Evolutionary conservation across 2,113 vertebrate genomes (phyloP).

Genomic region (Eulemur rufifrons): DNA sequence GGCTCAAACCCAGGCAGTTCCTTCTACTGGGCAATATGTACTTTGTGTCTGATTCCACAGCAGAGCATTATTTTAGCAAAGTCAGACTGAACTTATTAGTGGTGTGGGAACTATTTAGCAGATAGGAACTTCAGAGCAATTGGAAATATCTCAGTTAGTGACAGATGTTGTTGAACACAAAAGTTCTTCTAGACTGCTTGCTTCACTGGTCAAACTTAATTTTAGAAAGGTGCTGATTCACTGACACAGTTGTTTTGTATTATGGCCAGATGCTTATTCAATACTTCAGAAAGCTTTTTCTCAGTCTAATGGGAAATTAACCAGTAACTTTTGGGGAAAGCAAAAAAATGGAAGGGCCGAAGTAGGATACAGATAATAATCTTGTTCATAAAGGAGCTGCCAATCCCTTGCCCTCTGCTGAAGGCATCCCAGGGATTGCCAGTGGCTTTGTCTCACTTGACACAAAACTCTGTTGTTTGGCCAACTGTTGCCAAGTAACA

Average conservation of each 20-base stretch:
- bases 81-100: slow-evolving; percentile 47
- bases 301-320: slow-evolving; percentile 51
- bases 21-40: neutral
- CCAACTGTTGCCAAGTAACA: slow-evolving; percentile 75
- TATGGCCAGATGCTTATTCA: slow-evolving; percentile 54
- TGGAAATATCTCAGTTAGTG: slow-evolving; percentile 43
- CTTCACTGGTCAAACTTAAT: slow-evolving; percentile 57
- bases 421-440: slow-evolving; percentile 40
- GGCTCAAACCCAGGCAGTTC: neutral
- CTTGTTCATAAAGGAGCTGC: slow-evolving; percentile 26
- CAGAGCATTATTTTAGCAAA: neutral
- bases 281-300: slow-evolving; percentile 53
- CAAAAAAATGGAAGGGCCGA: neutral
- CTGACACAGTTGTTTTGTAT: slow-evolving; percentile 20
- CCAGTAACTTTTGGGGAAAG: slow-evolving; percentile 22
- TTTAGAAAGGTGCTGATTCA: slow-evolving; percentile 52
- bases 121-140: neutral
- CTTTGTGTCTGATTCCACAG: neutral
- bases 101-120: slow-evolving; percentile 44
- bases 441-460: slow-evolving; percentile 64
- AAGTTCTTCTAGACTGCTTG: slow-evolving; percentile 35
- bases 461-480: slow-evolving; percentile 71
- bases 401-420: neutral
- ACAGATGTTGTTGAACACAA: slow-evolving; percentile 61
- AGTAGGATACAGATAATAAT: neutral